Conservation (phyloP, 2,113 vertebrate genomes). For the Platysteira castanea region DNA sequence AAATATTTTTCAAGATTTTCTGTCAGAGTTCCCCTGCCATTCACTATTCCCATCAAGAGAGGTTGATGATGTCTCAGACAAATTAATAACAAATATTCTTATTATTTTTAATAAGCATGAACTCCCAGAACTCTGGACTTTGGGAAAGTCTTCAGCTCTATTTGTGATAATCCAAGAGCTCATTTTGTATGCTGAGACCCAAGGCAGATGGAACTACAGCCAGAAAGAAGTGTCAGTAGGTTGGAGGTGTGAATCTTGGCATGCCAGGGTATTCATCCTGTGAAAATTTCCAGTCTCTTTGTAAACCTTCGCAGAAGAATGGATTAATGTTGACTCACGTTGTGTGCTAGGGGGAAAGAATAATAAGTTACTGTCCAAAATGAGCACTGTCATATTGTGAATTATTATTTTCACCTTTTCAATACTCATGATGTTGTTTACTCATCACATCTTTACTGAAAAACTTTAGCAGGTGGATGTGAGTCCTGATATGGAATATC, state of each 20-base stretch:
- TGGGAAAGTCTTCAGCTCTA: neutral
- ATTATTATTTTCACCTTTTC: neutral
- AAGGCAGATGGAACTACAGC: neutral
- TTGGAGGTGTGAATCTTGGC: neutral
- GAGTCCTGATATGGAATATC: neutral
- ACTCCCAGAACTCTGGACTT: neutral
- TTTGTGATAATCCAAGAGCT: neutral
- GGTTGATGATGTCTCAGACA: neutral
- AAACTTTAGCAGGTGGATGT: neutral
- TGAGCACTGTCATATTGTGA: neutral
- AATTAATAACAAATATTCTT: neutral
- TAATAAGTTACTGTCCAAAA: neutral
- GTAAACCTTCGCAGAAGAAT: neutral
- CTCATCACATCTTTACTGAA: neutral
- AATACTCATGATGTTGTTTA: neutral
- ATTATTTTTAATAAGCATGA: neutral
- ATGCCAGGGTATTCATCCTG: neutral
- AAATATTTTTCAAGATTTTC: neutral
- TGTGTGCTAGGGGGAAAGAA: neutral
- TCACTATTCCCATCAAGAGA: neutral
- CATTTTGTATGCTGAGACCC: neutral
- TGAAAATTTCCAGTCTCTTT: neutral
- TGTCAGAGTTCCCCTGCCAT: neutral
- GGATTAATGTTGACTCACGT: neutral
- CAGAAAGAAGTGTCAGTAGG: neutral